Base-by-base conservation (phyloP, 2,113 vertebrate genomes). In the Bucco capensis region DNA sequence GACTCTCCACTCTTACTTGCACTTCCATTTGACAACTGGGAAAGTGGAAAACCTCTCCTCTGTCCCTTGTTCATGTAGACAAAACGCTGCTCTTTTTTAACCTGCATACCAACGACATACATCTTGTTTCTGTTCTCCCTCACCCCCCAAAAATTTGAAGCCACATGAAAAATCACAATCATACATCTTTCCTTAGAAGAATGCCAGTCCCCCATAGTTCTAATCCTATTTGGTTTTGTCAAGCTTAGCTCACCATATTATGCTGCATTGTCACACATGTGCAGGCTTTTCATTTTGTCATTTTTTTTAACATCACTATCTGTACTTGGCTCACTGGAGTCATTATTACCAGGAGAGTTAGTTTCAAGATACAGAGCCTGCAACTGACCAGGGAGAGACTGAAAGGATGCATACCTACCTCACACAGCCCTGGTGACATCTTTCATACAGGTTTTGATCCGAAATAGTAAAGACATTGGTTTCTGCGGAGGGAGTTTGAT, bases 401-500 rank as follows among this genome's bases (percentile, higher is more conserved):
- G 21, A 5, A 14, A 5, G 24, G 1, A 7, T 8, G 27, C 6
- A 4, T 6, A 5, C 6, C 0, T 25, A 7, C 72, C 24, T 13
- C 2, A 2, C n/a, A 3, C 24, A 73, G 51, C 24, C 19, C 14
- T 14, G 21, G n/a, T 12, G 31, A 33, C 13, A 4, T 38, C 37
- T 50, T 35, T 61, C 83, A 12, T 22, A 1, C 65, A 98, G 98
- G 98, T 98, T 65, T 91, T 98, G 83, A 76, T 99, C 84, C 94
- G 86, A 31, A 96, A 89, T 56, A 44, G 95, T 5, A 88, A 95
- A 50, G 98, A 90, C 3, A 37, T 66, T 1, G 98, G 98, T 0
- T 98, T 98, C 97, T 98, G 98, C 56, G 97, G 98, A 1, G 98
- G 98, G 53, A 97, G 97, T 14, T 94, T 98, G 81, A 97, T 98